Evolutionary conservation across 2,113 vertebrate genomes (phyloP), one percentile per base, ranked within the genome.

Genomic region (Regulus satrapa): DNA sequence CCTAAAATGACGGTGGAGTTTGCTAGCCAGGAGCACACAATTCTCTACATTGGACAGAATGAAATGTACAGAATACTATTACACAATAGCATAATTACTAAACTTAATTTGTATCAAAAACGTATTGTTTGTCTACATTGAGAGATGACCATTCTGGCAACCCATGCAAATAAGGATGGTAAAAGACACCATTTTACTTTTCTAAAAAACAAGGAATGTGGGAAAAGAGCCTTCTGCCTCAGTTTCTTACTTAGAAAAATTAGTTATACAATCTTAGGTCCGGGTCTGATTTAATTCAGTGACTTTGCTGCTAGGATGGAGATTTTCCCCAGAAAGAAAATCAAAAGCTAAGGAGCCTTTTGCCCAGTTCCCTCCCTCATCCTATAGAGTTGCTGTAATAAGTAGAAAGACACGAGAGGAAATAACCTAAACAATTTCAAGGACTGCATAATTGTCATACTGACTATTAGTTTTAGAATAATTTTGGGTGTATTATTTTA

Each of bases 1-100:
- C 19, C 28, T 40, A 46, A 48, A 75, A 61, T 59, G 52, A 25
- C 18, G 11, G 4, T 1, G 3, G 0, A 3, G 2, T 4, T 31
- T 79, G 12, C 40, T 26, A 61, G 8, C 2, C 17, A 73, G 48
- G 15, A 72, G 17, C 16, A 31, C 63, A 21, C 7, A 77, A 41
- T 80, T 86, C 15, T 54, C 43, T 41, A 32, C n/a, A 34, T 9
- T 29, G 55, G 25, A 32, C 11, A 74, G 36, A 88, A 80, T 1
- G 8, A 34, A 41, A 76, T 62, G 69, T 61, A 79, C 9, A 66
- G 56, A 76, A 40, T 34, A 63, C 12, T 36, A 36, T 85, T 59
- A 43, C n/a, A 63, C 58, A 85, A 66, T 41, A 59, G 16, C 18
- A 24, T 61, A 25, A 63, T 73, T 77, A 31, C n/a, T 63, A 63